A percentile compares a stretch with the other conserved stretches of the same genome.
These are phyloP conservation scores for Adelphocoris suturalis DNA, from an alignment of 2,888 invertebrate genomes.

Conservation along the genomic window DNA sequence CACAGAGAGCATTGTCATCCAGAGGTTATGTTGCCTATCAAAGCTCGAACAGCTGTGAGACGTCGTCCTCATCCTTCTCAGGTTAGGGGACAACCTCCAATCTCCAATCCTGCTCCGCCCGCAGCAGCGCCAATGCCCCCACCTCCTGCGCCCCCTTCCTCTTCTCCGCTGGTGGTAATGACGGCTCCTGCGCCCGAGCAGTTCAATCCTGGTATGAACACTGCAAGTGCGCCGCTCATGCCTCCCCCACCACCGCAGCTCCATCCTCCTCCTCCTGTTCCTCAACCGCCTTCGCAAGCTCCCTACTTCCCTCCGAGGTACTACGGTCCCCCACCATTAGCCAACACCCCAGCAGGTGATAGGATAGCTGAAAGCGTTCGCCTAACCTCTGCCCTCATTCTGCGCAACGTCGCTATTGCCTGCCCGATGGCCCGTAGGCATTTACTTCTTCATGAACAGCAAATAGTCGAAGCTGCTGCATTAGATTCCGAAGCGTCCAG, in stretches of 20 bases:
- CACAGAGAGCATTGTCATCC: conserved; percentile 54
- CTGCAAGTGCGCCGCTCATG: background rate
- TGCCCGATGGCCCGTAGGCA: conserved; percentile 40
- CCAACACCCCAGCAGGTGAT: conserved; percentile 60
- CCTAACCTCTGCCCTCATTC: conserved; percentile 58
- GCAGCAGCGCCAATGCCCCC: background rate
- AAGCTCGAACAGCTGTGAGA: conserved; percentile 2
- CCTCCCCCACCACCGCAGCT: conserved; percentile 12
- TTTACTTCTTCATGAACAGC: conserved; percentile 59
- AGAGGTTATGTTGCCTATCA: conserved; percentile 50
- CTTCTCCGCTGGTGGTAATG: background rate
- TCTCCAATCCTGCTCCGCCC: background rate
- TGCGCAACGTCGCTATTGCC: conserved; percentile 48
- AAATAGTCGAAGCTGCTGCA: conserved; percentile 62
- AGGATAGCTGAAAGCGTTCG: conserved; percentile 65
- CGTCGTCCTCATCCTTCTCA: conserved; percentile 40
- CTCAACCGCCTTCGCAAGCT: background rate
- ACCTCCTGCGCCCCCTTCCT: background rate
- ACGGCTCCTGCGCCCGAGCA: conserved; percentile 43
- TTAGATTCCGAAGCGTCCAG: conserved; percentile 53
- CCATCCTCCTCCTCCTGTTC: background rate
- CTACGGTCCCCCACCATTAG: conserved; percentile 55
- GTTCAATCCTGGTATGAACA: background rate
- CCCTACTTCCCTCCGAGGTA: conserved; percentile 49
- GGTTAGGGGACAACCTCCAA: background rate